Base-by-base conservation (phyloP, 2,797 vertebrate genomes). In the Danio kyathit region DNA sequence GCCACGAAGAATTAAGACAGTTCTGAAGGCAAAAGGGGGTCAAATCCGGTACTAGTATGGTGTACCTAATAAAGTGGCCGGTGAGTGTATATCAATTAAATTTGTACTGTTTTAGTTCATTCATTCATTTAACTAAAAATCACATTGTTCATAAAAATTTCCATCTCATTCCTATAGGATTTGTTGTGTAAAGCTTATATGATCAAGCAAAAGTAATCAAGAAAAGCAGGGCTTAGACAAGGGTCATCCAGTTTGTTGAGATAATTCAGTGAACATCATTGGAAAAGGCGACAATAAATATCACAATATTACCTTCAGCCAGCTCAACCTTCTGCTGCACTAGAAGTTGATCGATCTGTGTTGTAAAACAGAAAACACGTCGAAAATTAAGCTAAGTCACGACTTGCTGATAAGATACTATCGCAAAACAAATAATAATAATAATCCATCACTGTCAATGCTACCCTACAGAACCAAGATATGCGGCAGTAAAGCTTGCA, bases 301-400 rank as follows among this genome's bases (percentile, higher is more conserved):
- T 52, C 5, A 21, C n/a, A 51, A 43, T 3, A 11, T 60, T 89
- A 95, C 95, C 87, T 92, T 96, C 93, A 60, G 92, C 88, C 84
- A 95, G 74, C 73, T 94, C 93, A 64, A 93, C 10, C 77, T 95
- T 87, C 83, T 96, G 95, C 69, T 95, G 91, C 87, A 96, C 64
- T 82, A 96, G 72, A 86, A 96, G 29, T 85, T 95, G 92, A 87
- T 96, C 93, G 86, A 95, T 89, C 95, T 96, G 83, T 43, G 66
- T 5, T 13, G 56, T 44, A 81, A 86, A 86, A 82, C 80, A 1
- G 40, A 44, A 41, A 60, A 48, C 19, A 75, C 6, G 16, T 29
- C 14, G 5, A 74, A 76, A 49, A 60, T 1, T 7, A 57, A 19
- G 40, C 52, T 44, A 14, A 21, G 7, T 21, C 5, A 52, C 12